These are phyloP conservation scores for Plebejus anna DNA, from an alignment of 2,888 invertebrate genomes.

Conservation along the genomic window DNA sequence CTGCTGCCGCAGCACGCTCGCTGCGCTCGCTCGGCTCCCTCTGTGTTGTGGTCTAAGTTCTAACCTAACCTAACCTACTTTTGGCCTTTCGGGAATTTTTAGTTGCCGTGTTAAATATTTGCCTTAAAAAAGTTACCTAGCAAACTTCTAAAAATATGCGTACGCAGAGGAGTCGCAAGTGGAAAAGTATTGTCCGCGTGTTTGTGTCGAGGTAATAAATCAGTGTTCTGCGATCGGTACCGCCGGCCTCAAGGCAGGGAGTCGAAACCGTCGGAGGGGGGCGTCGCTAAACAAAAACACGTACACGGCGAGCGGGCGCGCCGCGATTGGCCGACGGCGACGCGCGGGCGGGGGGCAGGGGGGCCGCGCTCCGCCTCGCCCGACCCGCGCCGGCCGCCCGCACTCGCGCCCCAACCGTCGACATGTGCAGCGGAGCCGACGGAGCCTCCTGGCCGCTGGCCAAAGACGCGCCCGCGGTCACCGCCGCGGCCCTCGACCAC, in stretches of 20 bases:
- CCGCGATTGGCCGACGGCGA: conserved; percentile 63
- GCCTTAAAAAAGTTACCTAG: too few species aligned
- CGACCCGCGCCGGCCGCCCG: conserved; percentile 41
- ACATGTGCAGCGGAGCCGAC: conserved; percentile 77
- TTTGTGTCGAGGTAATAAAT: conserved; percentile 32
- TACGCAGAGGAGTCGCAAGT: background rate
- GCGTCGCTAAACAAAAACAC: conserved; percentile 80
- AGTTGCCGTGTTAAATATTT: too few species aligned
- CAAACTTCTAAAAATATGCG: too few species aligned
- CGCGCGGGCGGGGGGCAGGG: conserved; percentile 49
- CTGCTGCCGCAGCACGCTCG: too few species aligned
- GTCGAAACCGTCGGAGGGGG: conserved; percentile 71
- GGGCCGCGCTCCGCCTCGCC: conserved; percentile 43
- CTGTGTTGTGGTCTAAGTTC: too few species aligned
- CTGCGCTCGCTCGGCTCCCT: too few species aligned
- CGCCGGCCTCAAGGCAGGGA: conserved; percentile 65
- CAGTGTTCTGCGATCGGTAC: conserved; percentile 57
- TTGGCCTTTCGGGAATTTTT: too few species aligned
- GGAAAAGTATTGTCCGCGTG: background rate
- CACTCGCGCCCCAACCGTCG: conserved; percentile 62
- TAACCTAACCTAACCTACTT: too few species aligned
- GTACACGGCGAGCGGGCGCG: conserved; percentile 64
- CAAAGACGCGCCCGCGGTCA: conserved; percentile 71
- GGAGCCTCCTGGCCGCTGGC: conserved; percentile 73
- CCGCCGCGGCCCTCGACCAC: conserved; percentile 85